These are phyloP conservation scores for Calliopum simillimum DNA, from an alignment of 2,888 invertebrate genomes.

Conservation along the genomic window DNA sequence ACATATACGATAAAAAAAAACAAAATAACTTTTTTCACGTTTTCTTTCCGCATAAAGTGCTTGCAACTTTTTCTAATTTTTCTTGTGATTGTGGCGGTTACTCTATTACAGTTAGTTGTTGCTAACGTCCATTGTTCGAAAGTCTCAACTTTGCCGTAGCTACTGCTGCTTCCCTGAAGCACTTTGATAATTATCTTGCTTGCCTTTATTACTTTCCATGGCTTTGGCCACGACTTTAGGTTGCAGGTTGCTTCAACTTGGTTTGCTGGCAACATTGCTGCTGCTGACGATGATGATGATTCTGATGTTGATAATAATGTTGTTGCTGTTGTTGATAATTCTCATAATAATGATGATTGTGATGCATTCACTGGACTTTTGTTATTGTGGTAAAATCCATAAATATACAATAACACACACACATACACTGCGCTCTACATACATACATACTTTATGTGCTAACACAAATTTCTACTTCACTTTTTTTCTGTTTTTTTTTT, in stretches of 20 bases:
- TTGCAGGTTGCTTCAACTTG: too few relatives aligned
- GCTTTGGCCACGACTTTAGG: too few relatives aligned
- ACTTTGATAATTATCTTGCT: slow-evolving; percentile 24
- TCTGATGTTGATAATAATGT: too few relatives aligned
- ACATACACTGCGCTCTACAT: not conserved
- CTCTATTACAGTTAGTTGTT: not conserved
- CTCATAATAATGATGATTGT: not conserved
- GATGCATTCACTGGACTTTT: slow-evolving; percentile 9
- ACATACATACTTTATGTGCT: not conserved
- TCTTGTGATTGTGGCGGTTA: not conserved
- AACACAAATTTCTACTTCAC: not conserved
- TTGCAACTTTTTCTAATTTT: not conserved
- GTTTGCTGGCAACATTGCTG: not conserved
- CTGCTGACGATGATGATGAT: not conserved
- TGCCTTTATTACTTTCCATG: slow-evolving; percentile 14
- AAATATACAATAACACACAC: not conserved
- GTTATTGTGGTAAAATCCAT: slow-evolving; percentile 4
- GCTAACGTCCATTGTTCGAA: not conserved
- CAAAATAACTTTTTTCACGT: too few relatives aligned
- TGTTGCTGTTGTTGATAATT: too few relatives aligned
- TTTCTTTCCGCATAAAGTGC: too few relatives aligned
- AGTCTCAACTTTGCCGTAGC: not conserved
- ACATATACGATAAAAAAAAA: too few relatives aligned
- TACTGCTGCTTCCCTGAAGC: not conserved
- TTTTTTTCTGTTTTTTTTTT: not conserved